Conservation (phyloP, 2,797 vertebrate species). For the Pseudotriccus pelzelni region DNA sequence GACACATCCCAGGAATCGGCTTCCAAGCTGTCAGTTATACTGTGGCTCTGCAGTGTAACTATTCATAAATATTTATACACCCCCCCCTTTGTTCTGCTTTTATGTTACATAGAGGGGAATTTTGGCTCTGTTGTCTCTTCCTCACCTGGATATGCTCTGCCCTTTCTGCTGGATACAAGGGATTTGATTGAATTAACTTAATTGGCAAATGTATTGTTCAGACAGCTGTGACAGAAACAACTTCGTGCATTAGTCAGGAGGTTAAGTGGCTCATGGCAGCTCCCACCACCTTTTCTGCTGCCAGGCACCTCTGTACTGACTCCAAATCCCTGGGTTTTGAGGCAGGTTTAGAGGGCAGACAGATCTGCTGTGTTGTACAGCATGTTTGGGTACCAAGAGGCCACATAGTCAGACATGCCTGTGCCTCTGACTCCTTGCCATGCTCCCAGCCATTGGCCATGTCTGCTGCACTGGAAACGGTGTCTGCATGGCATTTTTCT, state of each 20-base stretch:
- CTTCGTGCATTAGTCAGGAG: constrained; percentile 21
- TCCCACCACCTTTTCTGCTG: neutral
- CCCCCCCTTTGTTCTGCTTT: neutral
- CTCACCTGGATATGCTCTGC: constrained; percentile 54
- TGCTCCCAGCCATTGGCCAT: neutral
- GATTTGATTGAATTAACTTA: constrained; percentile 61
- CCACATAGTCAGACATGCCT: neutral
- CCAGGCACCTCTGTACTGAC: neutral
- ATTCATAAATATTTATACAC: constrained; percentile 22
- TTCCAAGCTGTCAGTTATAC: rapidly evolving
- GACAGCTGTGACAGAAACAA: constrained; percentile 50
- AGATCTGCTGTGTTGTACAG: neutral
- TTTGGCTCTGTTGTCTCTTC: constrained; percentile 17
- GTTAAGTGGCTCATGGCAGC: constrained; percentile 35
- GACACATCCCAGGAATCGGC: neutral
- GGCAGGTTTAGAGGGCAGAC: neutral
- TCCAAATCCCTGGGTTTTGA: rapidly evolving
- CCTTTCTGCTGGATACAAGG: constrained; percentile 33
- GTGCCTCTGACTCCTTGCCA: neutral
- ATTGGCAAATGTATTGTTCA: constrained; percentile 55
- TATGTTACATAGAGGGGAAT: neutral
- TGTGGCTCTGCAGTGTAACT: neutral
- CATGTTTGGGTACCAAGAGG: rapidly evolving
- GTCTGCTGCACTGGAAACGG: neutral
- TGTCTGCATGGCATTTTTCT: neutral